Evolutionary conservation across 2,113 vertebrate genomes (phyloP).

Genomic region (Paralichthys olivaceus): DNA sequence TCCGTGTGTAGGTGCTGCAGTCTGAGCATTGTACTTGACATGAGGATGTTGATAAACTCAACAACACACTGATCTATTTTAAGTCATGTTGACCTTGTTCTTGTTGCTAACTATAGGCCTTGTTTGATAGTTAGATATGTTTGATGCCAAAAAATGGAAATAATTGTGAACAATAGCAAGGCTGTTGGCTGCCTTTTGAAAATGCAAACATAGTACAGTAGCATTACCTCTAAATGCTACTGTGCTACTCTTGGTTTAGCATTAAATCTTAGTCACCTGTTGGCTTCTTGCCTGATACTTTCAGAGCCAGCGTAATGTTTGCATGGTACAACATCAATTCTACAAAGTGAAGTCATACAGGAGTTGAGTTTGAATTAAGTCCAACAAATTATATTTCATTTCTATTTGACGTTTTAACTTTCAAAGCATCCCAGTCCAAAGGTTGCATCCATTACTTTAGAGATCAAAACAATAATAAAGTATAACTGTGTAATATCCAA

Average conservation of each 20-base stretch:
- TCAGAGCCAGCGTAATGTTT: too few relatives aligned
- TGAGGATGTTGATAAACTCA: not conserved
- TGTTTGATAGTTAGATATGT: not conserved
- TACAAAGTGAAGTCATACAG: too few relatives aligned
- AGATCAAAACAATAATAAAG: constrained; percentile 27
- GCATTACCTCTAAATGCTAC: too few relatives aligned
- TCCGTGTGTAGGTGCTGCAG: too few relatives aligned
- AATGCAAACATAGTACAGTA: too few relatives aligned
- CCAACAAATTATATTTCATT: not conserved
- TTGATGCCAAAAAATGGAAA: not conserved
- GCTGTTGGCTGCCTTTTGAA: too few relatives aligned
- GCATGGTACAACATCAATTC: too few relatives aligned
- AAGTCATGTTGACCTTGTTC: not conserved
- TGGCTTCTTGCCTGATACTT: too few relatives aligned
- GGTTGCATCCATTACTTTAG: constrained; percentile 9
- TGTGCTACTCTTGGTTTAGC: too few relatives aligned
- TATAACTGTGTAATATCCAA: constrained; percentile 22
- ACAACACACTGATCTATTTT: not conserved
- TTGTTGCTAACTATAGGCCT: not conserved
- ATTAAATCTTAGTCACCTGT: too few relatives aligned
- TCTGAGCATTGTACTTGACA: too few relatives aligned
- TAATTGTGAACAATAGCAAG: not conserved
- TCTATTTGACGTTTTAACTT: not conserved
- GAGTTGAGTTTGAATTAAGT: too few relatives aligned
- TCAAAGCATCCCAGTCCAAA: not conserved